phyloP scores from a whole-genome alignment of 2,113 vertebrate species.

The Archilochus colubris region DNA sequence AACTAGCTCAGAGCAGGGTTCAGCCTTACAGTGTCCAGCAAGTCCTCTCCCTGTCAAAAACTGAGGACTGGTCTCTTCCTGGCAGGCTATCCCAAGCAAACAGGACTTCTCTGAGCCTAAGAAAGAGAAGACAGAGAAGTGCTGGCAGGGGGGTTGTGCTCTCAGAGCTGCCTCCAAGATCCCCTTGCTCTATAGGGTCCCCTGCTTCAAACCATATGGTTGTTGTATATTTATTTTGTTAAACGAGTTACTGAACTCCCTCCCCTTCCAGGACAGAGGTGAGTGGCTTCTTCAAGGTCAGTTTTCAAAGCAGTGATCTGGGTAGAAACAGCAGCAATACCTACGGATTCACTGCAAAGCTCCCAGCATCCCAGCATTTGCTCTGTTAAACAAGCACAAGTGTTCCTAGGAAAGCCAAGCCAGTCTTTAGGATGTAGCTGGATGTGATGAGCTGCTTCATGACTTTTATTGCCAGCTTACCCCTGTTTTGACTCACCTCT shows the following conservation, averaged over 20 bases:
- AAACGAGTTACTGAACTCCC: not conserved
- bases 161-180: not conserved
- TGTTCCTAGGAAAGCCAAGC: constrained; percentile 22
- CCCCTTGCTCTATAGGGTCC: not conserved
- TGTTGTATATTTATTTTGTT: not conserved
- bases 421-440: not conserved
- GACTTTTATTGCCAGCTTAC: constrained; percentile 25
- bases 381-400: constrained; percentile 63
- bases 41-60: not conserved
- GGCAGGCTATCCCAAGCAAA: not conserved
- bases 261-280: not conserved
- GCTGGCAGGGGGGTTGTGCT: not conserved
- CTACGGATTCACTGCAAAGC: not conserved
- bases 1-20: not conserved
- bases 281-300: not conserved
- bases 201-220: not conserved
- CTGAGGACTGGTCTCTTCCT: not conserved
- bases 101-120: not conserved
- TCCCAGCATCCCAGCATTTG: constrained; percentile 31
- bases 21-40: not conserved
- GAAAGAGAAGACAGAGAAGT: not conserved
- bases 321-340: not conserved
- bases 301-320: not conserved
- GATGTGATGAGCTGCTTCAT: constrained; percentile 53
- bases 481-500: not conserved